Evolutionary conservation across 1,140 invertebrate species (phyloP), one percentile per base, ranked within the genome.

Genomic region (Cotesia vestalis): DNA sequence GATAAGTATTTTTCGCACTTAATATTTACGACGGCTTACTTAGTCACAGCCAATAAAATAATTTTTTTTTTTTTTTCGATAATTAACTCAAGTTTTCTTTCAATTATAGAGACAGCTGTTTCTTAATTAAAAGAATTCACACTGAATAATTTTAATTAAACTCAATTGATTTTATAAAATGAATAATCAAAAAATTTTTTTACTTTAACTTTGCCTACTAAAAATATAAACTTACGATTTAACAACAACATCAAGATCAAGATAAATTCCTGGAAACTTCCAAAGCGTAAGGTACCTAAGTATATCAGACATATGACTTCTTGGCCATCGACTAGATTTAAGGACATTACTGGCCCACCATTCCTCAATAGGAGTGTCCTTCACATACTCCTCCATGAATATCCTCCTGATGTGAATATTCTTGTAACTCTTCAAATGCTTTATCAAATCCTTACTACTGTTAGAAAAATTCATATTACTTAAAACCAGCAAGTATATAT

Each of bases 211-310:
- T 27, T 27, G 27, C 27, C 3, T 27, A 27, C 1, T 61, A 12
- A 35, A 12, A 17, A 66, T 51, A 40, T 40, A 63, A n/a, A 66
- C 63, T 66, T 11, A 66, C 62, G 62, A 64, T 64, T 17, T 89
- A 3, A 94, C 88, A 9, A 95, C 89, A 1, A 94, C 89, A 78
- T 95, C 94, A 69, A 94, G 81, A 75, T 95, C 94, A 53, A 95
- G 80, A 80, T 94, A 94, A 55, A 93, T 91, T 0, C 94, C 94
- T 27, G 93, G 92, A 72, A 89, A 94, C 78, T 93, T 94, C 88
- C 91, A 94, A 0, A 95, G 80, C 0, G 92, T 91, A 8, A 94
- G 77, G 73, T 91, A 94, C 71, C 93, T 87, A 27, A 94, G 78
- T n/a, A 93, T 88, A 78, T 94, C 92, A 14, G 73, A 91, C 88